Evolutionary conservation across 2,113 vertebrate species (phyloP).

Genomic region (Etia nguti): DNA sequence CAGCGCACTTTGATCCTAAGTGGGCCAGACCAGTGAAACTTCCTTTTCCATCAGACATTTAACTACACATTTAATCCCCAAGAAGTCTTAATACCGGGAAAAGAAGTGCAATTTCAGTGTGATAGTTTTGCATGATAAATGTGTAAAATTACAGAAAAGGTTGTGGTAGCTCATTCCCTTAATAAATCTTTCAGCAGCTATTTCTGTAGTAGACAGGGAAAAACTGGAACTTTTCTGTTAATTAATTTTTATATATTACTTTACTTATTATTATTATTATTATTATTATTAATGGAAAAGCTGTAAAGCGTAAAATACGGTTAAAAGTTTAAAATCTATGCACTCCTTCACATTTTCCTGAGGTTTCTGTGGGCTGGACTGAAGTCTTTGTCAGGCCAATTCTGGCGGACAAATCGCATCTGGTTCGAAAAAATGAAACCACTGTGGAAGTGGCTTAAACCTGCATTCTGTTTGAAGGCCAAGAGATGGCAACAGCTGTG

Average conservation of each 20-base stretch:
- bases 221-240: not conserved
- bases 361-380: not conserved
- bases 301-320: not conserved
- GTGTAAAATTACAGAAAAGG: not conserved
- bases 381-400: not conserved
- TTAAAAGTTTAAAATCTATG: not conserved
- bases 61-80: not conserved
- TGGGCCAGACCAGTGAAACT: not conserved
- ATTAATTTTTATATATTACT: not conserved
- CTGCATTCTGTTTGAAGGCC: not conserved
- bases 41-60: not conserved
- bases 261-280: not conserved
- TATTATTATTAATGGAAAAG: not conserved
- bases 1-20: not conserved
- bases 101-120: not conserved
- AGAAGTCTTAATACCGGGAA: not conserved
- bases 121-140: not conserved
- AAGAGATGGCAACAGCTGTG: not conserved
- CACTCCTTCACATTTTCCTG: not conserved
- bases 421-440: not conserved
- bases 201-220: not conserved
- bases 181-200: not conserved
- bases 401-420: not conserved
- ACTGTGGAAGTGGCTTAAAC: not conserved
- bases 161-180: not conserved